These are phyloP conservation scores for Uropsilus gracilis DNA, from an alignment of 2,113 vertebrate species.

Conservation along the genomic window DNA sequence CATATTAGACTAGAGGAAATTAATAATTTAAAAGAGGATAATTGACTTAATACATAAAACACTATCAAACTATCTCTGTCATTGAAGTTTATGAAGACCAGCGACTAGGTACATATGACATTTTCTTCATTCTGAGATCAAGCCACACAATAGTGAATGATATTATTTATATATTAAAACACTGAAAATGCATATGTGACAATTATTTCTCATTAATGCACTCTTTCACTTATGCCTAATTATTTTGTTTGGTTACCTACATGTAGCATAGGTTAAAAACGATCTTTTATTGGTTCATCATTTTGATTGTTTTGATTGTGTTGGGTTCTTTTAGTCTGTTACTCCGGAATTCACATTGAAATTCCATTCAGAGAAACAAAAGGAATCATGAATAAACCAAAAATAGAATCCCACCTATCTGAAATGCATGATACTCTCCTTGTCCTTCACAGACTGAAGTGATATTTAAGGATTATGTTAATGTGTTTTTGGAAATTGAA, in stretches of 20 bases:
- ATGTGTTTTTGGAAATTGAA: not conserved
- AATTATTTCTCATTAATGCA: not conserved
- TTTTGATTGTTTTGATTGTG: not conserved
- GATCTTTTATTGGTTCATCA: not conserved
- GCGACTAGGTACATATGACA: not conserved
- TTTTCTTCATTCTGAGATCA: not conserved
- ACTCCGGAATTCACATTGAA: not conserved
- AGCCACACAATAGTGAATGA: not conserved
- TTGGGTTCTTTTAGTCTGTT: not conserved
- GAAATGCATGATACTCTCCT: not conserved
- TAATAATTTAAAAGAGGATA: not conserved
- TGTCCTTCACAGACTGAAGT: not conserved
- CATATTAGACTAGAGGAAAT: not conserved
- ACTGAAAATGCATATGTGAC: constrained; percentile 1
- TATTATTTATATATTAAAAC: not conserved
- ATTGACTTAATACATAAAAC: not conserved
- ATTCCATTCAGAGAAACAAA: not conserved
- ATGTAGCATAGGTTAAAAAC: constrained; percentile 22
- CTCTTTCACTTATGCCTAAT: constrained; percentile 19
- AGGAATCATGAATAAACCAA: not conserved
- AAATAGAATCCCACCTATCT: not conserved
- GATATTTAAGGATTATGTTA: not conserved
- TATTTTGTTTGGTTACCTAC: constrained; percentile 12
- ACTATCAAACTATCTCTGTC: not conserved
- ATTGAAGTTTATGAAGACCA: not conserved